phyloP scores from a whole-genome alignment of 2,888 invertebrate genomes.

The Arrhopalites spinosus region DNA sequence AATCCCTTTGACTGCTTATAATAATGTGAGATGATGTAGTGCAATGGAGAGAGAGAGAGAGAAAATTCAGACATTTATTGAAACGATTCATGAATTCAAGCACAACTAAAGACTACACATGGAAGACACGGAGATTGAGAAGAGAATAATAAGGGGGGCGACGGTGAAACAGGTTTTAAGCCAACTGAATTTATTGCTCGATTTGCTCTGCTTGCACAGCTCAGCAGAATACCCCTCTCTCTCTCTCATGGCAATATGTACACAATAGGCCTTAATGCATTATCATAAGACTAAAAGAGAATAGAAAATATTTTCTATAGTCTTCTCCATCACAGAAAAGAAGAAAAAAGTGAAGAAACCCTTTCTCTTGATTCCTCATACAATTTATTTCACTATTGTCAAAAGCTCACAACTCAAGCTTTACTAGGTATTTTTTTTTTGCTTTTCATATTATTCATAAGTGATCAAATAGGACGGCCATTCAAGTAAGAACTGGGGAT shows the following conservation, averaged over 20 bases:
- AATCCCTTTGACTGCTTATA: not conserved
- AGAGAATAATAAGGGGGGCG: not conserved
- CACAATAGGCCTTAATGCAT: no score
- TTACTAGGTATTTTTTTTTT: no score
- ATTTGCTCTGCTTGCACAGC: conserved; percentile 35
- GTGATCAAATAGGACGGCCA: no score
- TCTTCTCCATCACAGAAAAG: not conserved
- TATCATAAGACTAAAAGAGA: no score
- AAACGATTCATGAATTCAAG: not conserved
- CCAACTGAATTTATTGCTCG: conserved; percentile 42
- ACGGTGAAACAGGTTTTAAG: conserved; percentile 21
- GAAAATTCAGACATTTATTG: not conserved
- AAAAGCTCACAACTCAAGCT: no score
- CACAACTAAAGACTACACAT: not conserved
- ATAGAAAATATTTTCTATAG: no score
- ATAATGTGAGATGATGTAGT: no score
- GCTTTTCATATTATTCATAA: no score
- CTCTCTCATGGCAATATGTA: not conserved
- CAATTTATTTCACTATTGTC: no score
- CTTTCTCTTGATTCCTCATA: no score
- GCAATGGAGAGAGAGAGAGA: no score
- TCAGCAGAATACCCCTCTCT: not conserved
- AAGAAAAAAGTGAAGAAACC: not conserved
- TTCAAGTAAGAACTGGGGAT: no score
- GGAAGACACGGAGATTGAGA: not conserved